Base-by-base conservation (phyloP, 2,797 vertebrate species). In the Mormyrops boulengeri region DNA sequence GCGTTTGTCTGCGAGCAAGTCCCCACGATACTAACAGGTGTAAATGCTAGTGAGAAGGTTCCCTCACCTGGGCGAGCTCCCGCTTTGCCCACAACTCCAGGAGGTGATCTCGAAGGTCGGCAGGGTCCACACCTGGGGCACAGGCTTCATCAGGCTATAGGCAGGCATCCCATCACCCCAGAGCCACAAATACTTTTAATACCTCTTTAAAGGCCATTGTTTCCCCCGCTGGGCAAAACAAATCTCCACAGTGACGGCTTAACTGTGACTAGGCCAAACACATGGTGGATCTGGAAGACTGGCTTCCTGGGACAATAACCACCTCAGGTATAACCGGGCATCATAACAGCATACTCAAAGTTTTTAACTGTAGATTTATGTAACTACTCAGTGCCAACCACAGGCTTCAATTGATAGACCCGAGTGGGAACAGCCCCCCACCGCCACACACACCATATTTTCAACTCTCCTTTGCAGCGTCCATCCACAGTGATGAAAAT, bases 11-110 rank as follows among this genome's bases (percentile, higher is more conserved):
- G 86, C 52, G 38, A 60, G 30, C 3, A 88, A 19, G 12, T 19
- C 2, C 11, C 89, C 8, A 73, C 53, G 53, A 90, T 19, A 26
- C 88, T 88, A 77, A 93, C 77, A 90, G 90, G 26, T 1, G 44
- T 1, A 52, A 85, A 12, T 4, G 4, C 7, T 26, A 17, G 9
- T 0, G 7, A 26, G 49, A 52, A 14, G 6, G 91, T 85, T 92
- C 89, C 86, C 93, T 96, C 92, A 96, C 96, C 95, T 87, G 93
- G 91, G 93, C 92, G 85, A 94, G 92, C 89, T 96, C 93, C 90
- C 95, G 95, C 91, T 44, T 22, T 92, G 73, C 92, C 95, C 96
- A 96, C 34, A 94, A 92, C 66, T 94, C 91, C 34, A 92, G 92
- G 90, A 96, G 93, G 85, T 93, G 89, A 80, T 94, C 93, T 90